These are phyloP conservation scores for Epinotia demarniana DNA, from an alignment of 2,888 invertebrate genomes.

Conservation along the genomic window DNA sequence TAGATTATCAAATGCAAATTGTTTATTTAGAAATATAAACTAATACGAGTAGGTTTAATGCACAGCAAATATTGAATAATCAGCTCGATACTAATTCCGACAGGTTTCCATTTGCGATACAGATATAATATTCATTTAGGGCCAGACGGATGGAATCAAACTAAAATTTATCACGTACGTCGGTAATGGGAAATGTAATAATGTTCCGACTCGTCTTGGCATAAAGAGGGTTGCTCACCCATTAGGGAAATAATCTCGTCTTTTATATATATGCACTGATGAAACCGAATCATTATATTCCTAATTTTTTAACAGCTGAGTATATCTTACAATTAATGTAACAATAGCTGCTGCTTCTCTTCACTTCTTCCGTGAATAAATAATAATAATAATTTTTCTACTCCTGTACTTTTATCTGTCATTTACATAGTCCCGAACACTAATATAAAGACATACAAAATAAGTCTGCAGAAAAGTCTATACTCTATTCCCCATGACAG, in stretches of 20 bases:
- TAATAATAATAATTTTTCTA: too few species aligned
- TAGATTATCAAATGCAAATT: too few species aligned
- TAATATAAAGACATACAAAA: too few species aligned
- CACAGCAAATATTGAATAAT: background rate
- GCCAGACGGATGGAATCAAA: constrained; percentile 55
- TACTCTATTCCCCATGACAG: too few species aligned
- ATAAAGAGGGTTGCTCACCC: constrained; percentile 25
- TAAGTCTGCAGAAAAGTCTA: too few species aligned
- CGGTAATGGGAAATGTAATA: constrained; percentile 67
- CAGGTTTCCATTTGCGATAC: constrained; percentile 25
- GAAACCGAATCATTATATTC: background rate
- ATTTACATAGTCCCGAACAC: too few species aligned
- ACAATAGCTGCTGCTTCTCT: too few species aligned
- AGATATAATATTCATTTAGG: constrained; percentile 38
- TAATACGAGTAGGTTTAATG: background rate
- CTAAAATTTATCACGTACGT: constrained; percentile 63
- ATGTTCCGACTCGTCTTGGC: constrained; percentile 50
- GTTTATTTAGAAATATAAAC: background rate
- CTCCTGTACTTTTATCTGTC: too few species aligned
- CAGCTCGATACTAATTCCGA: constrained; percentile 6
- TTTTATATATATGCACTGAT: background rate
- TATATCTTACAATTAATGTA: background rate
- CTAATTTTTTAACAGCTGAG: background rate
- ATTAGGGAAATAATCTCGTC: background rate
- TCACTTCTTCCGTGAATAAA: too few species aligned